Evolutionary conservation across 2,113 vertebrate genomes (phyloP).

Genomic region (Hemicordylus capensis): DNA sequence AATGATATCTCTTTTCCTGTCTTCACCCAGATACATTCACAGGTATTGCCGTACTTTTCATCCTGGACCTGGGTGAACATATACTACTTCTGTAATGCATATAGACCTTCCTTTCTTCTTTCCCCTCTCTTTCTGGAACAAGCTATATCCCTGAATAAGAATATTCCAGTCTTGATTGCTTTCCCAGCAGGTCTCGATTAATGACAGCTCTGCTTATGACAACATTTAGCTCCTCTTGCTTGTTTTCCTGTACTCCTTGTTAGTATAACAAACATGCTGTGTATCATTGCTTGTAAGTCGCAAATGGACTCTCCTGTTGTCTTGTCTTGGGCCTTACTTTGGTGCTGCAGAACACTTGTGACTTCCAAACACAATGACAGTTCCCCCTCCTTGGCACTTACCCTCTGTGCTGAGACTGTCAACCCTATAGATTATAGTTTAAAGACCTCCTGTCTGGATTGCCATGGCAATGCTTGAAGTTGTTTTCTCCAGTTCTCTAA

Average conservation of each 20-base stretch:
- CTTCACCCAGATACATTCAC: conserved; percentile 16
- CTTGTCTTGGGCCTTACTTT: not conserved
- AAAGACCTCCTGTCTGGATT: not conserved
- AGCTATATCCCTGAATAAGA: not conserved
- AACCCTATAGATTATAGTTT: not conserved
- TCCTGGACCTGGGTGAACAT: not conserved
- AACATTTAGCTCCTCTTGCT: not conserved
- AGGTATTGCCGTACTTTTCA: not conserved
- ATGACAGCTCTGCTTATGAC: not conserved
- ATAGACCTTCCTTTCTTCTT: not conserved
- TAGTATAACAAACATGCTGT: not conserved
- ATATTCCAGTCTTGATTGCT: not conserved
- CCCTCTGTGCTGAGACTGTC: not conserved
- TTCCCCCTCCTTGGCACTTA: not conserved
- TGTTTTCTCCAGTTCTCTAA: not conserved
- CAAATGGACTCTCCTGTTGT: not conserved
- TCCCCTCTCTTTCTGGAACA: not conserved
- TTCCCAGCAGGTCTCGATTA: not conserved
- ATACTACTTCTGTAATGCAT: not conserved
- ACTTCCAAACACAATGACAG: not conserved
- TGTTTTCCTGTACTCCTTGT: not conserved
- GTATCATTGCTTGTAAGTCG: not conserved
- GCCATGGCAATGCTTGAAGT: not conserved
- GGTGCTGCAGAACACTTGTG: not conserved
- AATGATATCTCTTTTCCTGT: not conserved